phyloP scores from a whole-genome alignment of 2,888 invertebrate species.

The Cryptocheilus praepositus region DNA sequence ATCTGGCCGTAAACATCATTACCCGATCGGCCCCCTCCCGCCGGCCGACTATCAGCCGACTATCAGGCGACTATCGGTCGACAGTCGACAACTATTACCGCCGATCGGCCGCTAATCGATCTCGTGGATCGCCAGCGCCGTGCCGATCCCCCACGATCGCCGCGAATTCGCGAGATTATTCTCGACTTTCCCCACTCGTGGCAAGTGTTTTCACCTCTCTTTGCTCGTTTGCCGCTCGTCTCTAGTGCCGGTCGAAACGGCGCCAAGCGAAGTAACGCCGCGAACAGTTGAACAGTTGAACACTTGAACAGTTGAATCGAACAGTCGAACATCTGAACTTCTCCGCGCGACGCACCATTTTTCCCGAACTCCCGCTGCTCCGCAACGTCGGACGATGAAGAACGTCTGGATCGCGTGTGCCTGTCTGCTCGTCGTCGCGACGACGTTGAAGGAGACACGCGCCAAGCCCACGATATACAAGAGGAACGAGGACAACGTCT shows the following conservation, averaged over 20 bases:
- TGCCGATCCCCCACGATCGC: slow-evolving; percentile 4
- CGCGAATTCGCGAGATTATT: slow-evolving; percentile 28
- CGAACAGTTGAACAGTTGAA: too few species aligned
- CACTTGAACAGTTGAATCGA: too few species aligned
- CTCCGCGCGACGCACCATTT: too few species aligned
- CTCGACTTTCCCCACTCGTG: slow-evolving; percentile 58
- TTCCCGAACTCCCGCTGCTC: too few species aligned
- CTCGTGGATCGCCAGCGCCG: background rate
- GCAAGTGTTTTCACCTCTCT: slow-evolving; percentile 55
- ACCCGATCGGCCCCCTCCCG: too few species aligned
- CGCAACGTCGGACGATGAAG: too few species aligned
- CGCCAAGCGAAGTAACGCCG: slow-evolving; percentile 32
- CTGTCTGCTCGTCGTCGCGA: slow-evolving; percentile 49
- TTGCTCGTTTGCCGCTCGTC: slow-evolving; percentile 25
- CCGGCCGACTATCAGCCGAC: too few species aligned
- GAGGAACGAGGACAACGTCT: slow-evolving; percentile 67
- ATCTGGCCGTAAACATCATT: too few species aligned
- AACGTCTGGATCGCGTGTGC: slow-evolving; percentile 27
- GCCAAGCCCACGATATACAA: slow-evolving; percentile 69
- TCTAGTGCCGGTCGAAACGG: slow-evolving; percentile 48
- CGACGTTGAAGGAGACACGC: slow-evolving; percentile 20
- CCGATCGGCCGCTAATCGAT: too few species aligned
- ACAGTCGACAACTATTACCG: too few species aligned
- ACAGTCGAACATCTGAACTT: slow-evolving; percentile 27
- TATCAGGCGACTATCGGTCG: too few species aligned